Conservation (phyloP, 1,140 invertebrate species). For the Solen grandis region DNA sequence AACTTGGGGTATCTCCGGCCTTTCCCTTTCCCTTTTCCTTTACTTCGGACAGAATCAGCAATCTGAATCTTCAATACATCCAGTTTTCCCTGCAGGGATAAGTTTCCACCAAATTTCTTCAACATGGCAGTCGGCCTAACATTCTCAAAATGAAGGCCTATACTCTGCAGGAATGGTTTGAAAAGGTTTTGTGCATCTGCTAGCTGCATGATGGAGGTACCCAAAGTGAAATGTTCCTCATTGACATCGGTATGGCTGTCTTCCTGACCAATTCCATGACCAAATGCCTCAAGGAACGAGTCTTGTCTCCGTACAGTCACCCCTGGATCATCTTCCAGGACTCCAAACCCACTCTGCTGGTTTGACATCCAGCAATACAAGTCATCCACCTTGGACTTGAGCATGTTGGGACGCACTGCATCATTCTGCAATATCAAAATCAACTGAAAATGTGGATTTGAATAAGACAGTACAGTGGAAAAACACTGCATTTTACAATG, state of each 20-base stretch:
- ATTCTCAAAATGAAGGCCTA: constrained; percentile 78
- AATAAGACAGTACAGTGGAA: too few species aligned
- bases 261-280: constrained; percentile 77
- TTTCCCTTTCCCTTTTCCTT: constrained; percentile 68
- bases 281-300: constrained; percentile 70
- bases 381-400: constrained; percentile 82
- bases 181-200: constrained; percentile 79
- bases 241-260: constrained; percentile 75
- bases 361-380: constrained; percentile 96
- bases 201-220: constrained; percentile 77
- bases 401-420: constrained; percentile 44
- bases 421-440: constrained; percentile 38
- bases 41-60: constrained; percentile 85
- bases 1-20: constrained; percentile 58
- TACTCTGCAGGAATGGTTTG: constrained; percentile 78
- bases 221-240: constrained; percentile 69
- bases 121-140: constrained; percentile 79
- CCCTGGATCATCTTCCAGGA: constrained; percentile 28
- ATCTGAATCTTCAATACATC: constrained; percentile 95
- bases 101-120: constrained; percentile 93
- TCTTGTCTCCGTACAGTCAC: constrained; percentile 67
- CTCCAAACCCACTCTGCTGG: constrained; percentile 84
- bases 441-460: too few species aligned
- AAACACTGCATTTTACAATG: too few species aligned
- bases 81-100: constrained; percentile 92